phyloP scores from a whole-genome alignment of 2,888 invertebrate species.

The Thumatha senex region DNA sequence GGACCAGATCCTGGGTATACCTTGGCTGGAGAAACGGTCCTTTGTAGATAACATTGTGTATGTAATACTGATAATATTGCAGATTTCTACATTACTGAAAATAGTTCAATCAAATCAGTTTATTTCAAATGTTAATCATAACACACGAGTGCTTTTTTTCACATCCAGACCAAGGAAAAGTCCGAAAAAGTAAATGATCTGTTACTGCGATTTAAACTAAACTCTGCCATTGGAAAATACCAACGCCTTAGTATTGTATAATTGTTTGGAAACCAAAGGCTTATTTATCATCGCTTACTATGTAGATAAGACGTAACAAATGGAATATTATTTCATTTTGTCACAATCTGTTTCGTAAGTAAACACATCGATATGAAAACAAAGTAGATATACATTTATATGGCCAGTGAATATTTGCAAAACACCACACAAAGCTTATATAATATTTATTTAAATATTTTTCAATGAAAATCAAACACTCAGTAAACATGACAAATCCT shows the following conservation, averaged over 20 bases:
- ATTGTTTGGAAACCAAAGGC: slow-evolving; percentile 13
- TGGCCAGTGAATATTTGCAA: background rate
- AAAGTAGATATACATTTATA: slow-evolving; percentile 22
- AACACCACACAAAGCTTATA: background rate
- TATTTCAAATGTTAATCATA: too few species aligned
- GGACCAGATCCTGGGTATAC: too few species aligned
- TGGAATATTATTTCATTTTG: slow-evolving; percentile 34
- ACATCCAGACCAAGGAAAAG: too few species aligned
- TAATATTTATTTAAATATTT: background rate
- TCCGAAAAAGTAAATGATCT: too few species aligned
- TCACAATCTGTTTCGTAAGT: slow-evolving; percentile 34
- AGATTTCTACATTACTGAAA: too few species aligned
- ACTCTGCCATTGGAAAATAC: background rate
- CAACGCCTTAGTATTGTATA: background rate
- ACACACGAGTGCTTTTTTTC: too few species aligned
- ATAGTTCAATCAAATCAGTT: too few species aligned
- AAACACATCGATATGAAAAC: slow-evolving; percentile 29
- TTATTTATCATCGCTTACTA: background rate
- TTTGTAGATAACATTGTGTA: too few species aligned
- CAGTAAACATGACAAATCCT: background rate
- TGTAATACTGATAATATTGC: too few species aligned
- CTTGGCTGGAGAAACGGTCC: too few species aligned
- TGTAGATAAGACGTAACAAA: slow-evolving; percentile 32
- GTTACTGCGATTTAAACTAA: too few species aligned
- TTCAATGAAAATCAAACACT: background rate